Evolutionary conservation across 2,888 invertebrate genomes (phyloP).

Genomic region (Andrena trimmerana): DNA sequence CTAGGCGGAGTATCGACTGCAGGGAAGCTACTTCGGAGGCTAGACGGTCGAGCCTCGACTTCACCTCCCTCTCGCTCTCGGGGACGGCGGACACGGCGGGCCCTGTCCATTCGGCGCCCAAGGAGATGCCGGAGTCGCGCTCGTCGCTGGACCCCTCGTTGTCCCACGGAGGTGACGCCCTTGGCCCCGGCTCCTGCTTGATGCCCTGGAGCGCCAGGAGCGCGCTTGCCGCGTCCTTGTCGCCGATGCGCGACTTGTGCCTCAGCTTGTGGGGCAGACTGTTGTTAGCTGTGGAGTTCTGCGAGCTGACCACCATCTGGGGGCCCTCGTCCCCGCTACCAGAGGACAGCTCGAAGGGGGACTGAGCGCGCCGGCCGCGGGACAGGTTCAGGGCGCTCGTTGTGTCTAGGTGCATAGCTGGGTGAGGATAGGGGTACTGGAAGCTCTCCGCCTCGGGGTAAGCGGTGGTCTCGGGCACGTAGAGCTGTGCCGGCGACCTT

Average conservation of each 20-base stretch:
- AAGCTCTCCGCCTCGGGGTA: slow-evolving; percentile 85
- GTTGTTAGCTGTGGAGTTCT: slow-evolving; percentile 88
- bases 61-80: slow-evolving; percentile 91
- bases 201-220: slow-evolving; percentile 93
- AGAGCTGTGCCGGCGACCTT: slow-evolving; percentile 82
- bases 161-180: slow-evolving; percentile 94
- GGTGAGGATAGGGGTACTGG: slow-evolving; percentile 86
- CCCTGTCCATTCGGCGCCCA: slow-evolving; percentile 90
- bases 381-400: slow-evolving; percentile 91
- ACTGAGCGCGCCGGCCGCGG: slow-evolving; percentile 86
- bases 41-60: slow-evolving; percentile 94
- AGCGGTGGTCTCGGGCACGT: slow-evolving; percentile 81
- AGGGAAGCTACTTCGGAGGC: slow-evolving; percentile 96
- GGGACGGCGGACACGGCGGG: slow-evolving; percentile 84
- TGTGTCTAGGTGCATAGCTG: slow-evolving; percentile 87
- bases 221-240: slow-evolving; percentile 94
- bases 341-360: slow-evolving; percentile 93
- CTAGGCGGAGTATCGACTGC: slow-evolving; percentile 92
- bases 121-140: slow-evolving; percentile 94
- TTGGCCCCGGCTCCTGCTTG: slow-evolving; percentile 92
- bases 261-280: slow-evolving; percentile 95
- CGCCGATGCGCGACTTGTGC: slow-evolving; percentile 96
- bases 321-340: slow-evolving; percentile 89
- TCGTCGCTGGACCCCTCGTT: slow-evolving; percentile 96
- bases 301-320: slow-evolving; percentile 86